Percentiles rank a stretch among this genome's conserved stretches.
These are phyloP conservation scores for Plebejus argus DNA, from an alignment of 2,888 invertebrate species.

Conservation along the genomic window DNA sequence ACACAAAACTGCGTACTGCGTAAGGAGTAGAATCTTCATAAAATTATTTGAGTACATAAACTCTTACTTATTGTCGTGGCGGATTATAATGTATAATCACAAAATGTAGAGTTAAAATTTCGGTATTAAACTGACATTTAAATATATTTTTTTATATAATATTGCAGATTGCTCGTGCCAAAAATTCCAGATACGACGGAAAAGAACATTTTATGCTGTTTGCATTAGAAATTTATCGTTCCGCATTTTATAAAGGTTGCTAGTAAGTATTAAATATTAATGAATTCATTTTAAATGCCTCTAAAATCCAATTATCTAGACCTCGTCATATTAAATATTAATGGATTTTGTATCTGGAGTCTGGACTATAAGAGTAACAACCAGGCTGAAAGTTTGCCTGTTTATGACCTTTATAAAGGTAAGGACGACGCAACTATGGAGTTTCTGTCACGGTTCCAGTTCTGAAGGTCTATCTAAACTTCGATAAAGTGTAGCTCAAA, in stretches of 20 bases:
- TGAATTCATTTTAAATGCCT: neutral
- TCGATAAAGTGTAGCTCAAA: too few relatives aligned
- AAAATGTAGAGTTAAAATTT: neutral
- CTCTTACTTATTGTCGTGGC: too few relatives aligned
- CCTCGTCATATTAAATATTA: neutral
- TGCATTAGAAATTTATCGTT: neutral
- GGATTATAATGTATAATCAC: too few relatives aligned
- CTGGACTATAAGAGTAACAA: neutral
- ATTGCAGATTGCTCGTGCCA: neutral
- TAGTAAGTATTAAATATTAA: too few relatives aligned
- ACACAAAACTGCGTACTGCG: too few relatives aligned
- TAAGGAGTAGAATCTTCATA: neutral
- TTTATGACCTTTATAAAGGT: too few relatives aligned
- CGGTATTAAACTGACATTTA: neutral
- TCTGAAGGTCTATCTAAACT: too few relatives aligned
- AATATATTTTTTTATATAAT: neutral
- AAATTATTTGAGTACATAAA: neutral
- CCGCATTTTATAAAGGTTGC: conserved; percentile 3
- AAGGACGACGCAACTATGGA: too few relatives aligned
- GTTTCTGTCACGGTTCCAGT: too few relatives aligned
- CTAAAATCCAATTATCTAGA: neutral
- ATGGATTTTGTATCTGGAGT: neutral
- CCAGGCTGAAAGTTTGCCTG: too few relatives aligned
- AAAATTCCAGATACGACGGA: neutral
- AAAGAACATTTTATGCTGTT: neutral